Evolutionary conservation across 2,113 vertebrate genomes (phyloP).

Genomic region (Malaclemys terrapin): DNA sequence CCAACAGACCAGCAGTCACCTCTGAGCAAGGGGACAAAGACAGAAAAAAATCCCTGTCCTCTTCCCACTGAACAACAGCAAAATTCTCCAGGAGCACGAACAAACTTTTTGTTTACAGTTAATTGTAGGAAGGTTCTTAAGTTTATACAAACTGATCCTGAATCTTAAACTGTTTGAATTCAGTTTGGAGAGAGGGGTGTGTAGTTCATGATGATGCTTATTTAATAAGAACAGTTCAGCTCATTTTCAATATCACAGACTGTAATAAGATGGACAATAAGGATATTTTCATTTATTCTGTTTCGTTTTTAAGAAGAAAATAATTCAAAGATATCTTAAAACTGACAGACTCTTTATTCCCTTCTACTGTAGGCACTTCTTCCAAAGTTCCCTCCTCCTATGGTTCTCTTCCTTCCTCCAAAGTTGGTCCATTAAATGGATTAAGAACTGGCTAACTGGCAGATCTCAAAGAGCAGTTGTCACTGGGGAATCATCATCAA

Average conservation of each 20-base stretch:
- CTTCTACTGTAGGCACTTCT: not conserved
- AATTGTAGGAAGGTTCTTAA: not conserved
- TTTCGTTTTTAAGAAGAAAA: not conserved
- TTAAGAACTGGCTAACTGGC: not conserved
- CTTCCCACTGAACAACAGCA: not conserved
- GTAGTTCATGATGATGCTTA: not conserved
- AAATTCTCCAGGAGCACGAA: not conserved
- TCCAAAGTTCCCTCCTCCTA: not conserved
- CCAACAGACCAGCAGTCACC: not conserved
- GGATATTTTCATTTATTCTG: not conserved
- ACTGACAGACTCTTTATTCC: not conserved
- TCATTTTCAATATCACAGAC: not conserved
- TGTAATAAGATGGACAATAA: not conserved
- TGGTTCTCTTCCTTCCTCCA: not conserved
- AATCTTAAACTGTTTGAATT: not conserved
- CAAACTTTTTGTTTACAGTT: not conserved
- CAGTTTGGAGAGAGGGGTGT: not conserved
- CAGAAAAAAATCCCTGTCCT: not conserved
- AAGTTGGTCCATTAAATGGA: not conserved
- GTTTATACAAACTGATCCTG: not conserved
- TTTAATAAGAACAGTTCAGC: not conserved
- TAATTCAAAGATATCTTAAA: not conserved
- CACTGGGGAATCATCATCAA: not conserved
- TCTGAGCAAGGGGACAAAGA: not conserved
- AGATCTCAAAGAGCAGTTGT: not conserved